Evolutionary conservation across 2,113 vertebrate genomes (phyloP), one percentile per base, ranked within the genome.

Genomic region (Engraulis encrasicolus): DNA sequence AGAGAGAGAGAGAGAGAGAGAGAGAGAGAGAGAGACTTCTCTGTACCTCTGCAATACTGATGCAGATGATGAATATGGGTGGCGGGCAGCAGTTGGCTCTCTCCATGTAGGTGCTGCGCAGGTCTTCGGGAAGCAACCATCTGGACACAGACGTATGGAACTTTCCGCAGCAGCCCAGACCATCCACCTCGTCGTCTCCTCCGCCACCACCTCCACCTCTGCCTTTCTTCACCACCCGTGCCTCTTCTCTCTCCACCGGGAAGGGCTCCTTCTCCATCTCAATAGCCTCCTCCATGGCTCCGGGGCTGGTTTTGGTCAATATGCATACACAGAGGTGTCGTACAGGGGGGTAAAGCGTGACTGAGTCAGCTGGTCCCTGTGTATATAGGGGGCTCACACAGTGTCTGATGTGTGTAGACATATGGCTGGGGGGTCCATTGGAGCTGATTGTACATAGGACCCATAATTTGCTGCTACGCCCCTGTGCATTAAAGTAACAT

Each of bases 21-120:
- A 45, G 40, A 45, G 9, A 45, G 40, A 45, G 40, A 45, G 40
- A 45, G 40, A 45, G 40, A 45, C n/a, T n/a, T n/a, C n/a, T n/a
- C n/a, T 18, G 49, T 91, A 98, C 97, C 96, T 98, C 96, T 0
- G 78, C 95, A 34, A 97, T 89, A 82, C 97, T 98, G 94, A 98
- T 83, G 78, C 92, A 90, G 86, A 97, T 95, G 90, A 98, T 97
- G 93, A 98, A 98, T 84, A 98, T 84, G 0, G 97, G 97, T 0
- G 97, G 97, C 0, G 97, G 97, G 37, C 95, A 90, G 91, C 97
- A 98, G 92, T 95, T 97, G 49, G 96, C 94, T 11, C 96, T 93
- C 78, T 96, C 95, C 78, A 97, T 14, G 85, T 98, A 98, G 0
- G 37, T 91, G 80, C 85, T 84, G 19, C 93, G 93, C 1, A 31